Evolutionary conservation across 2,888 invertebrate species (phyloP), one percentile per base, ranked within the genome.

Genomic region (Oligia latruncula): DNA sequence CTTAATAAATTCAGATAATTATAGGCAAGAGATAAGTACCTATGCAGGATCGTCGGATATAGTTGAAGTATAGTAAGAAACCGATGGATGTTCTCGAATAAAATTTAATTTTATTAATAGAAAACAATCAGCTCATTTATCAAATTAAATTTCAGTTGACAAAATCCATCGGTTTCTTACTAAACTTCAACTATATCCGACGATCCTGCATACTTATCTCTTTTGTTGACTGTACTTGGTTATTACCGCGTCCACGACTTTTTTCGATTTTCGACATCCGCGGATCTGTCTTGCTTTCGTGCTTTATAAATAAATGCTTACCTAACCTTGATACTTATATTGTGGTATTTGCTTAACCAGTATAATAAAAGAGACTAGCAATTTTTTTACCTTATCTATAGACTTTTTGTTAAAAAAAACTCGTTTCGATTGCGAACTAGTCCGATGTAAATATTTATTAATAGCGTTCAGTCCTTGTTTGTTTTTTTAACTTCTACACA

Each of bases 251-350:
- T 87, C 85, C 75, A 71, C n/a, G 4, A 43, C 0, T 35, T n/a
- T 17, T 75, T 75, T 43, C n/a, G 15, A 9, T 46, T 80, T 77
- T 60, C 52, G 15, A 64, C 60, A 72, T 78, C 71, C 62, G 29
- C 35, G 71, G 20, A 74, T 73, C 15, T 62, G 81, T 64, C 70
- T 79, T 71, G 67, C 55, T 89, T 89, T 90, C 88, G 88, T 89
- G 88, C 78, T 89, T 91, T 91, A 89, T 90, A 87, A 90, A 91
- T 90, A 87, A 90, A 92, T 89, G 88, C 87, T 91, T 83, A 75
- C 83, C 85, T 91, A 92, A 92, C 93, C 93, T 93, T 93, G 91
- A 87, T 90, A 88, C 85, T 86, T 86, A 87, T 85, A 87, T 80
- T 90, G 87, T 89, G 84, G 86, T 87, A 82, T 87, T 87, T 88